These are phyloP conservation scores for Callosobruchus maculatus DNA, from an alignment of 2,888 invertebrate species.

Conservation along the genomic window DNA sequence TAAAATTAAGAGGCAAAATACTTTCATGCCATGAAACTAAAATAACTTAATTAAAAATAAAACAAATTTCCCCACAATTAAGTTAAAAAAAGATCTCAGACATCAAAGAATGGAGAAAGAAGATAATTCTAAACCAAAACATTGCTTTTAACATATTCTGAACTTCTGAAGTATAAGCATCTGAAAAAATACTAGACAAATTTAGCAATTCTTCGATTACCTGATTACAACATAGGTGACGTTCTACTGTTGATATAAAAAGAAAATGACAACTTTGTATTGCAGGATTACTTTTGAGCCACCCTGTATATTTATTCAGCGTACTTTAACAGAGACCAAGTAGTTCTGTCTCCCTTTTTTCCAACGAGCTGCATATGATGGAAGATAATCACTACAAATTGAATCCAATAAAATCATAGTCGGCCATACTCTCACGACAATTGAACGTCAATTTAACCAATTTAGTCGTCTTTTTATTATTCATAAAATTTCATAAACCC, in stretches of 20 bases:
- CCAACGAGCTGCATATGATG: slow-evolving; percentile 17
- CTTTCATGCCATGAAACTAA: no score
- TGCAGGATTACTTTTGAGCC: background rate
- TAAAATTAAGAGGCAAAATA: no score
- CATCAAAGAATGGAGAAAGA: no score
- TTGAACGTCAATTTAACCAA: slow-evolving; percentile 50
- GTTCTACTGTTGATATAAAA: background rate
- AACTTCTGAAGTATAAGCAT: no score
- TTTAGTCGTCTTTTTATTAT: slow-evolving; percentile 49
- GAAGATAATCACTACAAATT: slow-evolving; percentile 47
- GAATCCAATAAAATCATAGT: slow-evolving; percentile 45
- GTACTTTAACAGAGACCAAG: slow-evolving; percentile 12
- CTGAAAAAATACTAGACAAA: no score
- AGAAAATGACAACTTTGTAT: background rate
- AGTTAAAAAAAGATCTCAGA: no score
- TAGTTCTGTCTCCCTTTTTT: slow-evolving; percentile 32
- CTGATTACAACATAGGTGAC: no score
- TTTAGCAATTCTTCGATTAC: no score
- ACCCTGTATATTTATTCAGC: background rate
- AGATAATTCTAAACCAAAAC: no score
- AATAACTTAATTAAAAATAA: no score
- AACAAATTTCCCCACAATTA: no score
- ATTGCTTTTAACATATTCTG: no score
- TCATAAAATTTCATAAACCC: slow-evolving; percentile 49
- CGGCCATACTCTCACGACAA: slow-evolving; percentile 47